phyloP scores from a whole-genome alignment of 2,888 invertebrate species.

The Nemotelus nigrinus region DNA sequence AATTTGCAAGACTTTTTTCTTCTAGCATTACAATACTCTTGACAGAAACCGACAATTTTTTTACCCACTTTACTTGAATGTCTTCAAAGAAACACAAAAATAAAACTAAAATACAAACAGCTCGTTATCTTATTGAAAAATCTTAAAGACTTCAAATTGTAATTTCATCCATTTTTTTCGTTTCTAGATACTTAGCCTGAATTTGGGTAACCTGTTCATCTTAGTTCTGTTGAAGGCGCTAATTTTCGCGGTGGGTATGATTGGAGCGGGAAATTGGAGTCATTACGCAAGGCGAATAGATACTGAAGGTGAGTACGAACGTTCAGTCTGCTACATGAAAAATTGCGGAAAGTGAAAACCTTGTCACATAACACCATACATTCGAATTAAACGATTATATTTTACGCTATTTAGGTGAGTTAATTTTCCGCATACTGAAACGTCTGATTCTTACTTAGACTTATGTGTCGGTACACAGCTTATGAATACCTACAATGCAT shows the following conservation, averaged over 20 bases:
- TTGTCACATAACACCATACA: constrained; percentile 2
- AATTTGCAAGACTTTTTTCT: too few relatives aligned
- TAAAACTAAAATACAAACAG: too few relatives aligned
- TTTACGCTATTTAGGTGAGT: constrained; percentile 23
- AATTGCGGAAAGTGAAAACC: constrained; percentile 19
- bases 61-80: too few relatives aligned
- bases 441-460: too few relatives aligned
- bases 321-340: not conserved
- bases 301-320: constrained; percentile 66
- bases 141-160: too few relatives aligned
- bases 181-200: constrained; percentile 78
- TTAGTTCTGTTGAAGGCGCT: constrained; percentile 82
- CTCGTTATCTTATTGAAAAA: too few relatives aligned
- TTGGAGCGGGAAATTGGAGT: constrained; percentile 77
- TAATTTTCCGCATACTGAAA: constrained; percentile 16
- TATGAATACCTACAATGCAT: too few relatives aligned
- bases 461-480: too few relatives aligned
- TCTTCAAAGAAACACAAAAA: too few relatives aligned
- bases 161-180: not conserved
- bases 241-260: constrained; percentile 82
- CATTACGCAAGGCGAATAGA: constrained; percentile 67
- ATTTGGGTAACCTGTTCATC: constrained; percentile 83
- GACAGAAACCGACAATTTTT: too few relatives aligned
- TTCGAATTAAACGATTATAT: not conserved
- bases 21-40: too few relatives aligned